Evolutionary conservation across 92 coral and sea anemone genomes (phyloP).

Genomic region (Heteractis magnifica): DNA sequence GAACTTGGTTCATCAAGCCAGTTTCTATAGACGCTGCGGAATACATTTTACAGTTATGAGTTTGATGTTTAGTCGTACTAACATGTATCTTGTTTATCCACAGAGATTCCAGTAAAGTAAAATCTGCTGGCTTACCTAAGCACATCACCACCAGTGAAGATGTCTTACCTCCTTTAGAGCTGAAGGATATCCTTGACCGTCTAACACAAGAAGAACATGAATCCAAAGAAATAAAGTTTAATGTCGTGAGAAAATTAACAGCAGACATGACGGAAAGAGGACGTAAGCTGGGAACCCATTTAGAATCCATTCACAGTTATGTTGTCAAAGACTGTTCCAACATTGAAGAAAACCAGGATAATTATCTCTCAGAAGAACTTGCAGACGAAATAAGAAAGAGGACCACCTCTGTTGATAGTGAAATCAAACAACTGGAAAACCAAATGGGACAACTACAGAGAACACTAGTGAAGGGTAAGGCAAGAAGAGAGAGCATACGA

Average conservation of each 20-base stretch:
- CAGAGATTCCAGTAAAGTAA: slow-evolving; percentile 36
- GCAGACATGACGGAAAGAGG: slow-evolving; percentile 53
- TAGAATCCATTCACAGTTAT: slow-evolving; percentile 33
- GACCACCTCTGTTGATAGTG: slow-evolving; percentile 64
- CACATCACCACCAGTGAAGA: slow-evolving; percentile 23
- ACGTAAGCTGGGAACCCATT: slow-evolving; percentile 26
- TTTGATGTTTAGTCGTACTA: neutral
- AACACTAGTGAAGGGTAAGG: slow-evolving; percentile 53
- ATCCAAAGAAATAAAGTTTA: slow-evolving; percentile 27
- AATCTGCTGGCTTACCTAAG: neutral
- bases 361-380: slow-evolving; percentile 43
- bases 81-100: slow-evolving; percentile 1
- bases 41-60: too few relatives aligned
- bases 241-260: slow-evolving; percentile 36
- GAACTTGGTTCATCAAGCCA: too few relatives aligned
- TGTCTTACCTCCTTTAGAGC: slow-evolving; percentile 10
- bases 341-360: slow-evolving; percentile 20
- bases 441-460: slow-evolving; percentile 65
- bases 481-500: slow-evolving; percentile 40
- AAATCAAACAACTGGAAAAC: slow-evolving; percentile 70
- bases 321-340: slow-evolving; percentile 25
- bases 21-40: too few relatives aligned
- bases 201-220: slow-evolving; percentile 30
- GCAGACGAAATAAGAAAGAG: slow-evolving; percentile 62
- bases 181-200: slow-evolving; percentile 20